Evolutionary conservation across 2,113 vertebrate genomes (phyloP), one percentile per base, ranked within the genome.

Genomic region (Tragulus kanchil): DNA sequence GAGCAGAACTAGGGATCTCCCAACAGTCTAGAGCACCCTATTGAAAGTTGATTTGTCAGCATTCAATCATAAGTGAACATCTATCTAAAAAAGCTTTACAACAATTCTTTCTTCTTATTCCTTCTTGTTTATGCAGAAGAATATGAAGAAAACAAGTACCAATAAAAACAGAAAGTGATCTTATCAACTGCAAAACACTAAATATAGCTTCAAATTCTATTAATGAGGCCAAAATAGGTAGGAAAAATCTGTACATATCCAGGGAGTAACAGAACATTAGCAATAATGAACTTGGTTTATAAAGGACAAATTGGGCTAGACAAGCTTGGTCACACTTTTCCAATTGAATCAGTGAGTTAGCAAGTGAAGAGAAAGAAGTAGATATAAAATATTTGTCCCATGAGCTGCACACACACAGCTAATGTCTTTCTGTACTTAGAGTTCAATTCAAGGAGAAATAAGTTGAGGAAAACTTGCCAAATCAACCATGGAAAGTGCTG

Each of bases 171-270:
- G 28, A 83, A 42, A 82, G 19, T n/a, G 19, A 25, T 92, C 54
- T 61, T 85, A 28, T 8, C 28, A 93, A 75, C 92, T 65, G 90
- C n/a, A 36, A 78, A 50, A 21, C 54, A 93, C 31, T 88, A 79
- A 96, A 65, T 67, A 36, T 95, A 90, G 69, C 8, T 97, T 96
- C 69, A 85, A 21, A 87, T 94, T 97, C 59, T 95, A 78, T 96
- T 97, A 88, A 67, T 59, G 25, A 16, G 8, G 64, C 36, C 12
- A 81, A 88, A 94, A 90, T 87, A 95, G 81, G 17, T 42, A 92
- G 61, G 19, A 75, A n/a, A 93, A 88, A n/a, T 50, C 58, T 71
- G 62, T 89, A 52, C 21, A 15, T 59, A 48, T 82, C 48, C 13
- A 93, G n/a, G 69, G 62, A 92, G 25, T 64, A 93, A 85, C 86